Percentiles rank a stretch among this genome's conserved stretches.
phyloP scores from a whole-genome alignment of 2,797 vertebrate genomes.

The Pipistrellus pipistrellus region DNA sequence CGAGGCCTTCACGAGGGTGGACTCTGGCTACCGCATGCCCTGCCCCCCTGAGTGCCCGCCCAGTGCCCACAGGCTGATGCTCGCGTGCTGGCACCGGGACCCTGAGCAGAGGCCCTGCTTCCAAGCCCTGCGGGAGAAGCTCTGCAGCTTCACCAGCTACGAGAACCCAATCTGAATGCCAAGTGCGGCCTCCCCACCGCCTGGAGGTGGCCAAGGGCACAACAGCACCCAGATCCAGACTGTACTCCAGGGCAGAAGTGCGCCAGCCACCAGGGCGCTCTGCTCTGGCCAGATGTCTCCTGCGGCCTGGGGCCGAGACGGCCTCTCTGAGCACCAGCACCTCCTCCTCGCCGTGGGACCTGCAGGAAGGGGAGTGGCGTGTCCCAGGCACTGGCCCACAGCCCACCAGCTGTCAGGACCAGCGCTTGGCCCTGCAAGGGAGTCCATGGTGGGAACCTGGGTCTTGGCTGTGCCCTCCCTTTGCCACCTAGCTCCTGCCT shows the following conservation, averaged over 20 bases:
- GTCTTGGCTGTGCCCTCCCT: background rate
- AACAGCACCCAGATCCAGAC: background rate
- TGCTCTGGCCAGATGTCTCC: accelerated
- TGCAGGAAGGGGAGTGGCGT: background rate
- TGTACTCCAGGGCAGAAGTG: no score
- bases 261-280: background rate
- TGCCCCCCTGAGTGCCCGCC: slow-evolving; percentile 86
- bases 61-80: slow-evolving; percentile 88
- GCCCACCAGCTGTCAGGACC: background rate
- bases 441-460: accelerated
- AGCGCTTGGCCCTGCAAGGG: background rate
- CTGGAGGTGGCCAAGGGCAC: accelerated
- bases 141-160: slow-evolving; percentile 83
- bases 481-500: no score
- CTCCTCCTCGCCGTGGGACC: background rate
- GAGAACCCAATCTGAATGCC: slow-evolving; percentile 62
- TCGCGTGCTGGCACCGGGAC: slow-evolving; percentile 87
- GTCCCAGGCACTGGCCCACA: background rate
- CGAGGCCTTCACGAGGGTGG: slow-evolving; percentile 85
- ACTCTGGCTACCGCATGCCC: slow-evolving; percentile 88
- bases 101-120: slow-evolving; percentile 88
- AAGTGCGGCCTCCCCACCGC: no score
- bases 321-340: background rate
- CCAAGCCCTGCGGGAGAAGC: slow-evolving; percentile 78
- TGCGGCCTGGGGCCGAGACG: accelerated